Percentiles rank a stretch among this genome's conserved stretches.
Conservation (phyloP, 2,113 vertebrate genomes). For the Scytalopus superciliaris region DNA sequence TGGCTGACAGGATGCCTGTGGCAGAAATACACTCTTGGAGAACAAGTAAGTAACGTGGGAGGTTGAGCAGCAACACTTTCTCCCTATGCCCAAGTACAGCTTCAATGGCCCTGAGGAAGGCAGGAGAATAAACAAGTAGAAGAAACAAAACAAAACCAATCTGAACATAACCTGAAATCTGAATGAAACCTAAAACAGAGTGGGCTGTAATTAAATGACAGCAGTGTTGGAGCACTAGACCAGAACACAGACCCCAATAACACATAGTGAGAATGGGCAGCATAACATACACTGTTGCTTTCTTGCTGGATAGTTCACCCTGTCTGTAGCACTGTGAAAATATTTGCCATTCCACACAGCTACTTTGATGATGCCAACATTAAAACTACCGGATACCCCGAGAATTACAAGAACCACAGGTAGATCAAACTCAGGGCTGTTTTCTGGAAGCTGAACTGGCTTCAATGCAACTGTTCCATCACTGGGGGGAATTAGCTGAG, state of each 20-base stretch:
- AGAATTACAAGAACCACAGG: background rate
- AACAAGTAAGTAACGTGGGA: background rate
- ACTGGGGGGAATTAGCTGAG: background rate
- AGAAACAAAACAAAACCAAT: background rate
- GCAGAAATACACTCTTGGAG: background rate
- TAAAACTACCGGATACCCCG: background rate
- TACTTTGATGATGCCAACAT: background rate
- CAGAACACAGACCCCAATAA: background rate
- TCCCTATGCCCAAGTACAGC: background rate
- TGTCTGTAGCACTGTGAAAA: background rate
- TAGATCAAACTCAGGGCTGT: background rate
- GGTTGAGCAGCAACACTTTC: background rate
- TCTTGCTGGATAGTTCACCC: background rate
- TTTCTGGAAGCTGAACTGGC: background rate
- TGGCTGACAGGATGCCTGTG: background rate
- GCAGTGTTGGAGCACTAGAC: background rate
- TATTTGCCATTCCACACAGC: background rate
- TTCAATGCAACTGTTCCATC: background rate
- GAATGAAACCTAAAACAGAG: background rate
- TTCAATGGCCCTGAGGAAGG: background rate
- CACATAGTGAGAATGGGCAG: background rate
- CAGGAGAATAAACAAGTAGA: background rate
- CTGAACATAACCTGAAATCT: background rate
- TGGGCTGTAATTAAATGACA: background rate
- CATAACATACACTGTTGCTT: fast-evolving